Evolutionary conservation across 2,113 vertebrate genomes (phyloP).

Genomic region (Columbina picui): DNA sequence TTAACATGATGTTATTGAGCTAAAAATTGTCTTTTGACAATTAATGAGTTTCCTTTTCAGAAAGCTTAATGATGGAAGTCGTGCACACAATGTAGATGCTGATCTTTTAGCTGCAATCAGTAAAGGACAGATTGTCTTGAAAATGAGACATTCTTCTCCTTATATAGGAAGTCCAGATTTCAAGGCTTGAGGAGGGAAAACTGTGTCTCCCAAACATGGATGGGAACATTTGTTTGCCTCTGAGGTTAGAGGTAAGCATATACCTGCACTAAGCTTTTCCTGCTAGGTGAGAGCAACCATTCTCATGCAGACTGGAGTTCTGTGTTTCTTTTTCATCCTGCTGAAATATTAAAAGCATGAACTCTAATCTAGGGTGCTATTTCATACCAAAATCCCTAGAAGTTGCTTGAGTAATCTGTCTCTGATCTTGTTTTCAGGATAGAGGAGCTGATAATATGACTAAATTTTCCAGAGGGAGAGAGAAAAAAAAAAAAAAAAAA

Average conservation of each 20-base stretch:
- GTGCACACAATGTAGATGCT: neutral
- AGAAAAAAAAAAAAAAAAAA: no score
- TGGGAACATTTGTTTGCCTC: neutral
- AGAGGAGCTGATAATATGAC: neutral
- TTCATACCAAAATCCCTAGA: neutral
- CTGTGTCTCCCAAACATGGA: neutral
- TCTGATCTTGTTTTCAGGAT: neutral
- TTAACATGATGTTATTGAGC: neutral
- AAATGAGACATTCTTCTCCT: neutral
- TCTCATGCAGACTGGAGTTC: neutral
- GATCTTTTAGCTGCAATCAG: neutral
- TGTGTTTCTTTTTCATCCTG: neutral
- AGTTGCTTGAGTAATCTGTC: neutral
- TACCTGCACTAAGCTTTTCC: neutral
- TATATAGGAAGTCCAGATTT: neutral
- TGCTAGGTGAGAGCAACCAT: neutral
- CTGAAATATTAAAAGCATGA: neutral
- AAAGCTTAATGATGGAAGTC: neutral
- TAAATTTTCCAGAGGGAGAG: neutral
- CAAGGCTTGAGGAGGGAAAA: neutral
- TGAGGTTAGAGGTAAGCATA: neutral
- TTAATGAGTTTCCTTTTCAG: neutral
- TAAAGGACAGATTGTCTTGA: neutral
- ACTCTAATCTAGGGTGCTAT: neutral
- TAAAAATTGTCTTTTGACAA: neutral